phyloP scores from a whole-genome alignment of 2,113 vertebrate species.

The Heterocephalus glaber region DNA sequence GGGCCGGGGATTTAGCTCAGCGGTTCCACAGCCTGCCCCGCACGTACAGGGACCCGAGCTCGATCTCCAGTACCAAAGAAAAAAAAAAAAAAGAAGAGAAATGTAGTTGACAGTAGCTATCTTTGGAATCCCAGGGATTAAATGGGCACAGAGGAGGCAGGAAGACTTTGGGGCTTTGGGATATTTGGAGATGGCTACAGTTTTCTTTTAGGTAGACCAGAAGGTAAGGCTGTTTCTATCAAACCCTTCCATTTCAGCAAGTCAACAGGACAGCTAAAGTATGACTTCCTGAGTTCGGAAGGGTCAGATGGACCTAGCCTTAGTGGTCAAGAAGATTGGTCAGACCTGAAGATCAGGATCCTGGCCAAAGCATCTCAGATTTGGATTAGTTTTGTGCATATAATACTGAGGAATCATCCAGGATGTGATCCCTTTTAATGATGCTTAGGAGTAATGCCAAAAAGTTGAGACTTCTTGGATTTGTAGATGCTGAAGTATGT shows the following conservation, averaged over 20 bases:
- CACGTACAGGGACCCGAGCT: no score
- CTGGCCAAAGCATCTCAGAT: neutral
- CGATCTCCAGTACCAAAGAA: no score
- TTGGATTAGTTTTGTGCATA: conserved; percentile 43
- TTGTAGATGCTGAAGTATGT: conserved; percentile 14
- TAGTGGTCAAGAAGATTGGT: conserved; percentile 8
- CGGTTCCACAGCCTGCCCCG: no score
- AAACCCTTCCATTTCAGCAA: neutral
- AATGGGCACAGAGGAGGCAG: neutral
- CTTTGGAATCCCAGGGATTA: neutral
- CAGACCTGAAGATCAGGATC: conserved; percentile 42
- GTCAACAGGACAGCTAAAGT: neutral
- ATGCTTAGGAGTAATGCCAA: conserved; percentile 12
- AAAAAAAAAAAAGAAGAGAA: neutral
- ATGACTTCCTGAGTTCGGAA: conserved; percentile 26
- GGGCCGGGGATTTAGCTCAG: no score
- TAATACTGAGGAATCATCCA: neutral
- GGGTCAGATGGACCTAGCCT: neutral
- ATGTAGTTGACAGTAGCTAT: neutral
- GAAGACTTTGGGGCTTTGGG: neutral
- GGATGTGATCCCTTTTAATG: conserved; percentile 44
- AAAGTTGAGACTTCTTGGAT: neutral
- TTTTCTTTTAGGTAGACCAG: neutral
- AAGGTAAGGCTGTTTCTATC: neutral
- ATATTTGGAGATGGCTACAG: neutral